Conservation (phyloP, 2,797 vertebrate genomes). For the Aselliscus stoliczkanus region DNA sequence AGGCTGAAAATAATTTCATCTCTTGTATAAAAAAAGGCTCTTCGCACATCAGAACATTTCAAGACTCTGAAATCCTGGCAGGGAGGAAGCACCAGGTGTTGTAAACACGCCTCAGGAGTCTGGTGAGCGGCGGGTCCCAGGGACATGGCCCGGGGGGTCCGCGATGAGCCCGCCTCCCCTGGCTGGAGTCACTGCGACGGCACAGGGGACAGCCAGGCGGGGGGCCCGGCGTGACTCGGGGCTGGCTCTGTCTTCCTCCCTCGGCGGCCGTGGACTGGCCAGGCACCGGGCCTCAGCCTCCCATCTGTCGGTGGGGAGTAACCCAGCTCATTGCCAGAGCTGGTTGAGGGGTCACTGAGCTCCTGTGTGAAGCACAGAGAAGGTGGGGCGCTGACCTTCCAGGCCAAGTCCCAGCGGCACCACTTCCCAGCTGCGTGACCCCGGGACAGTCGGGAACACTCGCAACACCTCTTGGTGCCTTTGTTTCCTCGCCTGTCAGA, state of each 20-base stretch:
- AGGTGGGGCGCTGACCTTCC: fast-evolving
- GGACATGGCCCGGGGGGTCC: fast-evolving
- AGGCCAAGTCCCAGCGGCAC: fast-evolving
- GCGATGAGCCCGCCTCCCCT: background rate
- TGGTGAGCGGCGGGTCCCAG: background rate
- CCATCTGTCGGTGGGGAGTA: background rate
- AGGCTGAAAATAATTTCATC: slow-evolving; percentile 64
- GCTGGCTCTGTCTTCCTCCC: background rate
- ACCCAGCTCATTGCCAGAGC: fast-evolving
- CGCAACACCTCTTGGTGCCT: fast-evolving
- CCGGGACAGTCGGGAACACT: background rate
- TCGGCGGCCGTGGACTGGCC: fast-evolving
- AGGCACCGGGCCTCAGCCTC: fast-evolving
- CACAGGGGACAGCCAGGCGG: fast-evolving
- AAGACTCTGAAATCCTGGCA: background rate
- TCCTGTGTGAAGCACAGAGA: fast-evolving
- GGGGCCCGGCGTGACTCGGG: background rate
- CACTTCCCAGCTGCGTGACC: background rate
- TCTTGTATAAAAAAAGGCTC: slow-evolving; percentile 48
- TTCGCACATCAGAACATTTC: slow-evolving; percentile 34
- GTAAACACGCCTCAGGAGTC: background rate
- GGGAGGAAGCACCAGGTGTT: slow-evolving; percentile 26
- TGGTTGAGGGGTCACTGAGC: background rate
- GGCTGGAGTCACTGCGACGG: fast-evolving
- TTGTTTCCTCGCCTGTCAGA: background rate